Base-by-base conservation (phyloP, 2,113 vertebrate genomes). In the Spheniscus mendiculus region DNA sequence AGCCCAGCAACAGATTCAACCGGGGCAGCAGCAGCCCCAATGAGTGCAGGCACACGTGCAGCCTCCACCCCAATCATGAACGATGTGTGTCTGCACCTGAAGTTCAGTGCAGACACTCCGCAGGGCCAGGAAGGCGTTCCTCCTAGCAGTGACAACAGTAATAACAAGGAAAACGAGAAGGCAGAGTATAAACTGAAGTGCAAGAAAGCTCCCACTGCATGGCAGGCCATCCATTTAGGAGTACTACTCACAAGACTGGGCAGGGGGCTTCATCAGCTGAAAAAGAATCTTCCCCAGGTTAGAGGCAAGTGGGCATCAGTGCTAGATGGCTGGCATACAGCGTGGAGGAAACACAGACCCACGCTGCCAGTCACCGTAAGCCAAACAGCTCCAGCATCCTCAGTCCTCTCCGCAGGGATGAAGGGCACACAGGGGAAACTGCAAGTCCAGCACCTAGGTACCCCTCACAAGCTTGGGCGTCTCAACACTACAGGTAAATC, bases 11-110 rank as follows among this genome's bases (percentile, higher is more conserved):
- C 3, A 15, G 44, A 34, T 38, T 19, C 58, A 36, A 4, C 5
- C 0, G 2, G 34, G 49, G 29, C 76, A 70, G 44, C 47, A 82
- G 44, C 38, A 59, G 34, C 21, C 18, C 38, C 2, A 0, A 15
- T 4, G 11, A 62, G 34, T 14, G 17, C 82, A 52, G 17, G 62
- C 32, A 34, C 5, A 50, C 1, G 1, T 8, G 32, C 42, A n/a
- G 38, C 34, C 36, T 81, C 55, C 49, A 45, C 9, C 36, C 6
- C 53, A 55, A 49, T 58, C 62, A 23, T 12, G 13, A 65, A 20
- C 4, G 1, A 38, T 1, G 0, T 2, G 7, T 18, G 29, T 38
- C 55, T 8, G 9, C 11, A n/a, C 20, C 62, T 5, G 3, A 40
- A 3, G 2, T 62, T 38, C 32, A 8, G 36, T 7, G 15, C 38